Percentiles rank a stretch among this genome's conserved stretches.
These are phyloP conservation scores for Girardia tigrina DNA, from an alignment of 2,888 invertebrate genomes.

Conservation along the genomic window DNA sequence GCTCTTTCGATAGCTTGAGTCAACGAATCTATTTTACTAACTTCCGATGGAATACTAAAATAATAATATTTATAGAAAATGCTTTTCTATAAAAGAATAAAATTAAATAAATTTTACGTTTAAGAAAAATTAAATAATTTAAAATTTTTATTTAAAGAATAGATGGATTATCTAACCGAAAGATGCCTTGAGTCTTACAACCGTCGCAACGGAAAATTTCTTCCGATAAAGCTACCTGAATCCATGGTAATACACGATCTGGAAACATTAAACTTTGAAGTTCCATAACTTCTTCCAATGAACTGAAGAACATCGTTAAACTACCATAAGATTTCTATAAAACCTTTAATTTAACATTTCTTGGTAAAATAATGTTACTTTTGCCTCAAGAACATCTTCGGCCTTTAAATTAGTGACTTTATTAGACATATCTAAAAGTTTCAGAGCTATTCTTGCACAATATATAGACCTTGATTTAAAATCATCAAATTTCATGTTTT, in stretches of 20 bases:
- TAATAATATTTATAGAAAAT: neutral
- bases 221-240: slow-evolving; percentile 6
- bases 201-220: neutral
- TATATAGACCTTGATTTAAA: slow-evolving; percentile 1
- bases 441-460: neutral
- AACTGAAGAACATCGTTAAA: slow-evolving; percentile 9
- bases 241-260: slow-evolving; percentile 20
- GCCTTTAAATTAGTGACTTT: neutral
- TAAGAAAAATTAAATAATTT: neutral
- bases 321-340: neutral
- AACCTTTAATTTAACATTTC: neutral
- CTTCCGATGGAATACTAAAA: neutral
- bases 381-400: neutral
- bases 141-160: neutral
- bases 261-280: neutral
- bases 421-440: neutral
- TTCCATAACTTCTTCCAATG: slow-evolving; percentile 18
- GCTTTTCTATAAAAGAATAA: neutral
- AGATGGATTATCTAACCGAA: neutral
- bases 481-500: neutral
- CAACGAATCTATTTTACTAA: neutral
- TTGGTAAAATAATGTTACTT: neutral
- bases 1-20: slow-evolving; percentile 1
- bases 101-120: neutral
- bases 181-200: neutral